Conservation (phyloP, 2,797 vertebrate species). For the Pseudomugil tenellus region DNA sequence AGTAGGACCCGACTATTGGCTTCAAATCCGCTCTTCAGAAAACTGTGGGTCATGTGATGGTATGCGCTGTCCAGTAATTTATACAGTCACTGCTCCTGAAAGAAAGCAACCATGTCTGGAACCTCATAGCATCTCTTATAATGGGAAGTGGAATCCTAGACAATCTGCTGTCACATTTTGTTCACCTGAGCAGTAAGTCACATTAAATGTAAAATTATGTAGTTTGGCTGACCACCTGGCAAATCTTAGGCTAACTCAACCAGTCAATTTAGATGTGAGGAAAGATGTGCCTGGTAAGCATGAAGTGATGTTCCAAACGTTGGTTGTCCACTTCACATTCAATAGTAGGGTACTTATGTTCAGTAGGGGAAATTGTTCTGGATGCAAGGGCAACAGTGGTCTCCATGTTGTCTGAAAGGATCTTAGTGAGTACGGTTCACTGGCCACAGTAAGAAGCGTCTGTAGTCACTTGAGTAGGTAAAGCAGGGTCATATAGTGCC, state of each 20-base stretch:
- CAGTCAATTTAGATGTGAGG: neutral
- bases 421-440: neutral
- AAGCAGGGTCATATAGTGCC: neutral
- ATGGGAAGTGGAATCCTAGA: neutral
- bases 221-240: neutral
- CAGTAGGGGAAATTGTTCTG: neutral
- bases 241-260: constrained; percentile 2
- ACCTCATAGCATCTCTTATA: neutral
- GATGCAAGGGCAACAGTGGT: constrained; percentile 3
- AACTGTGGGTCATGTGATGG: too few relatives aligned
- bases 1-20: too few relatives aligned
- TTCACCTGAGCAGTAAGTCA: neutral
- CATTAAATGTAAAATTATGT: neutral
- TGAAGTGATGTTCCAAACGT: neutral
- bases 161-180: neutral
- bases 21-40: too few relatives aligned
- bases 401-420: neutral
- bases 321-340: neutral
- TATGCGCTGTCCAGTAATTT: too few relatives aligned
- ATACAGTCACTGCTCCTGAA: too few relatives aligned
- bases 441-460: neutral
- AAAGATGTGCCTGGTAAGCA: neutral
- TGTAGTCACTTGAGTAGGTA: neutral
- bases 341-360: neutral
- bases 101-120: constrained; percentile 3